Percentiles rank a stretch among this genome's conserved stretches.
Evolutionary conservation across 1,140 invertebrate genomes (phyloP).

Genomic region (Magallana ariakensis): DNA sequence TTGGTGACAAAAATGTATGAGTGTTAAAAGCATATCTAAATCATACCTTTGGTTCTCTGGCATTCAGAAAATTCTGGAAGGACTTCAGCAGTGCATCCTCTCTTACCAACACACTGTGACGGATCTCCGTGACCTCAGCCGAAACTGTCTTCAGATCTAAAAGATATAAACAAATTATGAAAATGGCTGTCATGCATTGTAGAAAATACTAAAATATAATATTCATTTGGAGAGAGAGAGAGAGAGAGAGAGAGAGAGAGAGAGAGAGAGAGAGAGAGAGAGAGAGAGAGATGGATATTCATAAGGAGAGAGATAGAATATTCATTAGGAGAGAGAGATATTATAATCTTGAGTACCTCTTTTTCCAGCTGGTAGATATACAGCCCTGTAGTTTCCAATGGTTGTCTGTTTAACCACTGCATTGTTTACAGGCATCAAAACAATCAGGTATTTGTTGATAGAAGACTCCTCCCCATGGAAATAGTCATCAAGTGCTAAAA

Average conservation of each 20-base stretch:
- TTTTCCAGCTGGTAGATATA: conserved; percentile 21
- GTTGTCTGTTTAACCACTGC: conserved; percentile 28
- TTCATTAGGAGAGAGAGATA: background rate
- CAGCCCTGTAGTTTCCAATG: conserved; percentile 40
- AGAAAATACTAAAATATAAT: too few relatives aligned
- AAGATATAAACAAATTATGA: background rate
- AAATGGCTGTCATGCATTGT: too few relatives aligned
- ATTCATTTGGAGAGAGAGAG: too few relatives aligned
- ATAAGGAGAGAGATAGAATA: background rate
- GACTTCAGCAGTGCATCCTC: conserved; percentile 62
- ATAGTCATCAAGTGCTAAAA: conserved; percentile 51
- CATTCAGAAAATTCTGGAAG: conserved; percentile 48
- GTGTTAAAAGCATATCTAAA: background rate
- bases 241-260: too few relatives aligned
- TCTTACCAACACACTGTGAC: conserved; percentile 54
- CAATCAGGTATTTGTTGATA: conserved; percentile 52
- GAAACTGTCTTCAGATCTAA: conserved; percentile 23
- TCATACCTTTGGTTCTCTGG: background rate
- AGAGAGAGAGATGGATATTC: background rate
- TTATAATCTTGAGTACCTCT: conserved; percentile 41
- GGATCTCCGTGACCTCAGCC: background rate
- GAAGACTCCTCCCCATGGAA: conserved; percentile 12
- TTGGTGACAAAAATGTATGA: too few relatives aligned
- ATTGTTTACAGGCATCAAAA: conserved; percentile 46
- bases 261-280: background rate